Percentiles rank a stretch among this genome's conserved stretches.
Conservation (phyloP, 2,113 vertebrate genomes). For the Gallinago undulata region DNA sequence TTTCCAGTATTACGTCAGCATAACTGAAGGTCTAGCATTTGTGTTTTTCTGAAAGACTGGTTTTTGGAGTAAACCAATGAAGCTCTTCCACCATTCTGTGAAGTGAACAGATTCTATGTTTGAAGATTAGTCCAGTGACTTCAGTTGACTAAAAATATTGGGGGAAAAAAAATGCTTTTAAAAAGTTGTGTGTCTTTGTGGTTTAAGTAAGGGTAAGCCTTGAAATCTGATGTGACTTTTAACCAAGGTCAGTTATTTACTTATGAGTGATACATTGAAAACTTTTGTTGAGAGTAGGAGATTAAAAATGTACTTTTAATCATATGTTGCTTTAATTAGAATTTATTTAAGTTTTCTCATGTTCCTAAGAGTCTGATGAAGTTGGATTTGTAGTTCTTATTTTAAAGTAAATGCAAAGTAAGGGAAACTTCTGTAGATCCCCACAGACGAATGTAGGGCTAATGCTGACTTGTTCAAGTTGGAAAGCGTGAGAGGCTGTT, state of each 20-base stretch:
- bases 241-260: not conserved
- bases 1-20: rapidly evolving
- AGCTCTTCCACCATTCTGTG: not conserved
- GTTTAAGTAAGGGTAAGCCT: not conserved
- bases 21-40: too few species aligned
- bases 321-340: not conserved
- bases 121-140: not conserved
- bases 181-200: not conserved
- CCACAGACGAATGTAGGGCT: not conserved
- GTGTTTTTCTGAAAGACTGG: too few species aligned
- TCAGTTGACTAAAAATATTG: not conserved
- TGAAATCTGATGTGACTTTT: not conserved
- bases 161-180: not conserved
- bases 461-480: not conserved
- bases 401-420: not conserved
- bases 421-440: not conserved
- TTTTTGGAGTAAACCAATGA: not conserved
- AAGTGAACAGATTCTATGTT: rapidly evolving
- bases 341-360: not conserved
- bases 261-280: not conserved
- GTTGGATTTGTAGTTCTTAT: not conserved
- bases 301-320: not conserved
- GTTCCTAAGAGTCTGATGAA: not conserved
- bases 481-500: not conserved
- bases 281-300: not conserved